Conservation (phyloP, 2,888 invertebrate genomes). For the Brachypalpus laphriformis region DNA sequence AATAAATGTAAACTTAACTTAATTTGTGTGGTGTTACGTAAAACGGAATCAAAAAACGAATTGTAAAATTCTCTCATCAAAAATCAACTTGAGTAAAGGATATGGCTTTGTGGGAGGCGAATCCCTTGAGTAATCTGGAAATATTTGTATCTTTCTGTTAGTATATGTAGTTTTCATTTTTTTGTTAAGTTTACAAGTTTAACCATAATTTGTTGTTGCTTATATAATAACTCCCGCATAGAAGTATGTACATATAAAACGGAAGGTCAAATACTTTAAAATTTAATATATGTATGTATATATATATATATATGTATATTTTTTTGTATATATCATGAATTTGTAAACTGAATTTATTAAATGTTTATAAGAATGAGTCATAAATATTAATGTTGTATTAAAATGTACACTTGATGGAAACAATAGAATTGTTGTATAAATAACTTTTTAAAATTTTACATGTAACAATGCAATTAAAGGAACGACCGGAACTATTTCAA, state of each 20-base stretch:
- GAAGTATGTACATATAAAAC: constrained; percentile 74
- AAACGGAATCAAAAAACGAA: constrained; percentile 65
- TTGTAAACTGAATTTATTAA: constrained; percentile 77
- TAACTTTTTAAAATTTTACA: constrained; percentile 72
- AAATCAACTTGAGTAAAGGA: constrained; percentile 66
- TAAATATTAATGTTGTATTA: constrained; percentile 75
- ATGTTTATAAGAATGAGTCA: constrained; percentile 78
- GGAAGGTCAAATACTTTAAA: constrained; percentile 75
- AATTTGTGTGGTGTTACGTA: constrained; percentile 73
- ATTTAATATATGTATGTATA: constrained; percentile 68
- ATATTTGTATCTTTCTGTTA: constrained; percentile 43
- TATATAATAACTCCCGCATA: constrained; percentile 72
- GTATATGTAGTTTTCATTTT: constrained; percentile 27
- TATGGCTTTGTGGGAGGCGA: constrained; percentile 48
- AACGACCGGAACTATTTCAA: constrained; percentile 81
- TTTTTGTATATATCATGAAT: constrained; percentile 71
- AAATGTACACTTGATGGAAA: constrained; percentile 73
- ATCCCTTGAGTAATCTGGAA: constrained; percentile 63
- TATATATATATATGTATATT: constrained; percentile 58
- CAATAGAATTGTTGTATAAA: constrained; percentile 74
- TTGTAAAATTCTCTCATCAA: constrained; percentile 61
- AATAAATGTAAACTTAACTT: constrained; percentile 74
- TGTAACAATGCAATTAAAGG: constrained; percentile 66
- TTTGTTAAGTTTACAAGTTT: constrained; percentile 63
- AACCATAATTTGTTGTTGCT: constrained; percentile 67